Base-by-base conservation (phyloP, 92 coral and sea anemone species). In the Phymanthus crucifer region DNA sequence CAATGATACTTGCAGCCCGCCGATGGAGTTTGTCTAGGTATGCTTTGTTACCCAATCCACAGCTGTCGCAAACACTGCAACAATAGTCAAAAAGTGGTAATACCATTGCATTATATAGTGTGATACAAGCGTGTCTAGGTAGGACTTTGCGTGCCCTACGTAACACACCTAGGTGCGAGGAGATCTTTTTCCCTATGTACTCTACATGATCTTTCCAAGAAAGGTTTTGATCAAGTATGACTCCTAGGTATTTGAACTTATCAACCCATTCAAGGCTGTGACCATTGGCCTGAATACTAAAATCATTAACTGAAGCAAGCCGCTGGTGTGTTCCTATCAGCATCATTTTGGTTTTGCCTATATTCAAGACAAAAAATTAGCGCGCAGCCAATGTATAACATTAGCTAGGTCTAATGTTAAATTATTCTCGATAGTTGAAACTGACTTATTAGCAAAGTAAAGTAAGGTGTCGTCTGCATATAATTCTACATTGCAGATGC, bases 261-360 rank as follows among this genome's bases (percentile, higher is more conserved):
- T 35, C 19, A 37, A 75, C 80, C 71, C 34, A 50, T 23, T 56
- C 80, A 26, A 56, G 54, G 50, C 50, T 6, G 8, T 45, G 6
- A 45, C 14, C 8, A 6, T 6, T 45, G 6, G 14, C 14, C 8
- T 45, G 8, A 18, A 86, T 81, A 27, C 24, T 52, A 54, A 78
- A 78, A 36, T 34, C 37, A 1, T 3, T 50, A 61, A 74, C 43
- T 21, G 5, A 18, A 27, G 81, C 71, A 16, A 67, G 40, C 35
- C 66, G 74, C 81, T 80, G 89, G 29, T 73, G 75, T 19, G 89
- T 79, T 6, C 81, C 89, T 13, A 80, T 47, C 32, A 85, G 73
- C 81, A 85, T 85, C 12, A 73, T 40, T 40, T 84, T 84, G 8
- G 89, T 85, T 64, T 78, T 85, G 29, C 35, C 65, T 10, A 65